Conservation (phyloP, 2,113 vertebrate species). For the Saguinus imperator region DNA sequence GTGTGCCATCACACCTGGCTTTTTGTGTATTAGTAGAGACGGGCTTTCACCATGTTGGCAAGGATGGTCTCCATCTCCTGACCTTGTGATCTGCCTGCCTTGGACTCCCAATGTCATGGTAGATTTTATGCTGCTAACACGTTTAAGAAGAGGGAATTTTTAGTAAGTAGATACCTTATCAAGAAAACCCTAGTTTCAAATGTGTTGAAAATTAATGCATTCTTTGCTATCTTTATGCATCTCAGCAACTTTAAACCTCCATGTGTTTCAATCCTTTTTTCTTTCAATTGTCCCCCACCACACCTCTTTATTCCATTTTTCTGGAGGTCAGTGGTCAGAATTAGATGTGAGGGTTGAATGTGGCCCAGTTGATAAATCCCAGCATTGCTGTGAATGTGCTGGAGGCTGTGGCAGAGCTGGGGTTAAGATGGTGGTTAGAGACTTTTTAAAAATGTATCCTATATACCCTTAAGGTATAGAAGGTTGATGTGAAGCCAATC, state of each 20-base stretch:
- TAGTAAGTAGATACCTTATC: not conserved
- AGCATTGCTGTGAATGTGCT: constrained; percentile 59
- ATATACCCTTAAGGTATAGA: constrained; percentile 47
- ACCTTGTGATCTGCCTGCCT: too few species aligned
- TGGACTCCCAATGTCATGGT: too few species aligned
- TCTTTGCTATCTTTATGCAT: constrained; percentile 64
- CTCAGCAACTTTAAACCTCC: constrained; percentile 61
- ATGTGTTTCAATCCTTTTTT: constrained; percentile 40
- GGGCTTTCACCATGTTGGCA: too few species aligned
- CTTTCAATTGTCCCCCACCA: not conserved
- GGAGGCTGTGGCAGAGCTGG: constrained; percentile 63
- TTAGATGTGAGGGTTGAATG: constrained; percentile 65
- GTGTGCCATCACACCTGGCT: too few species aligned
- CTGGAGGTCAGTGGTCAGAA: constrained; percentile 75
- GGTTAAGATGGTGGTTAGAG: constrained; percentile 74
- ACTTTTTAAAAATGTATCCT: constrained; percentile 68
- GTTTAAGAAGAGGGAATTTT: not conserved
- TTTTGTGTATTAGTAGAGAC: too few species aligned
- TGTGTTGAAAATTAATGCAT: constrained; percentile 22
- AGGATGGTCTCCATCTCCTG: too few species aligned
- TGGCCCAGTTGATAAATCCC: constrained; percentile 76
- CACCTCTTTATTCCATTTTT: not conserved
- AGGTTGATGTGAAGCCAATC: constrained; percentile 14
- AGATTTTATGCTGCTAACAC: not conserved
- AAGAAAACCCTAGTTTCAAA: not conserved